Evolutionary conservation across 1,140 invertebrate genomes (phyloP), one percentile per base, ranked within the genome.

Genomic region (Drosophila nebulosa): DNA sequence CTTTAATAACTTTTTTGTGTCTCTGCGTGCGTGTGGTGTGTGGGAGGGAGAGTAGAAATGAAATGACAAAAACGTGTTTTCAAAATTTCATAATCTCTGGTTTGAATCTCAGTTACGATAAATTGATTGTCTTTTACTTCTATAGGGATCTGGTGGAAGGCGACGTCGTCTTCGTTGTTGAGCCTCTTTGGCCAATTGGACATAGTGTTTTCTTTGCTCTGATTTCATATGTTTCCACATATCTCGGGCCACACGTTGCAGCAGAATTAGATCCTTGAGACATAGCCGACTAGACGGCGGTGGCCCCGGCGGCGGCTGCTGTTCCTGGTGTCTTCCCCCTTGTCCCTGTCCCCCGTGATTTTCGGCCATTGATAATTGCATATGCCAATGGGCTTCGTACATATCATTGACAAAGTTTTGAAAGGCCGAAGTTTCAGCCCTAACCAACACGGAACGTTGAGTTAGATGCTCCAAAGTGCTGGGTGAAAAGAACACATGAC

Each of bases 361-460:
- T n/a, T 58, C 4, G 30, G 30, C 30, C 56, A 58, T 30, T 32
- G 52, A 55, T 16, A 68, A 21, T 14, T 64, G 18, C 6, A 68
- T 50, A 12, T 63, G 18, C 24, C 51, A 68, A 9, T 68, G 30
- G 10, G 50, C n/a, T 0, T 68, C 50, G 24, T 55, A 68, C 60
- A 68, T 53, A 14, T 69, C 61, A 0, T 62, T 51, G 18, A 69
- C 27, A 5, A 69, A 69, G 4, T 69, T 69, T 30, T 69, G 61
- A 32, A 69, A 69, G 6, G 62, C 36, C 10, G 62, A 57, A 1
- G 36, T 51, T 12, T 65, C 53, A 9, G 62, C 67, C 10, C 32
- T 26, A 26, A 16, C 12, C 6, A 69, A 22, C 3, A 21, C 9
- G 1, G 16, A 16, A 2, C 69, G 56, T 7, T 35, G 46, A 0